Conservation (phyloP, 2,113 vertebrate species). For the Ailuropoda melanoleuca region DNA sequence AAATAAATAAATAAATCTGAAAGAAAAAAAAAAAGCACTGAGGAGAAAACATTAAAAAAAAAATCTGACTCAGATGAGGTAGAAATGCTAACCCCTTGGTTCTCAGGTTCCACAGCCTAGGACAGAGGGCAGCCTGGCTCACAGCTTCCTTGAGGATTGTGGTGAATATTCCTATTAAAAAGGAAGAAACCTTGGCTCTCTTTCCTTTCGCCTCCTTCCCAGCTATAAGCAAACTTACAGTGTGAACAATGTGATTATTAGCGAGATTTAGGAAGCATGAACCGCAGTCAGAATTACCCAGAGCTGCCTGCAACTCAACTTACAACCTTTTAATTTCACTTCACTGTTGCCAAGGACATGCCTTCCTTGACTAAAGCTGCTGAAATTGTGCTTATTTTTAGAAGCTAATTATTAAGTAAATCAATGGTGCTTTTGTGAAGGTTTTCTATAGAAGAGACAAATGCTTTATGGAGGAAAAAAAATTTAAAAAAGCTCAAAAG, state of each 20-base stretch:
- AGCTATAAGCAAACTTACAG: background rate
- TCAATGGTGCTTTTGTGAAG: conserved; percentile 67
- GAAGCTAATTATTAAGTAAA: conserved; percentile 78
- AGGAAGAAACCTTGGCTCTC: background rate
- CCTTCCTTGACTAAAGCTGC: conserved; percentile 69
- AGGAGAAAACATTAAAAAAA: background rate
- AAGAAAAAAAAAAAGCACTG: too few species aligned
- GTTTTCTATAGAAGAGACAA: conserved; percentile 53
- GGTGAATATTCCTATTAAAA: background rate
- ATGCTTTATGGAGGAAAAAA: background rate
- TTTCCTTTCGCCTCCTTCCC: background rate
- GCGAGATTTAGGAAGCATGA: background rate
- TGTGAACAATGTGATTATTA: background rate
- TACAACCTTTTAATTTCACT: conserved; percentile 53
- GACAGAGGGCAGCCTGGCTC: background rate
- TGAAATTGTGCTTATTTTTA: conserved; percentile 80
- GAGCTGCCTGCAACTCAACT: background rate
- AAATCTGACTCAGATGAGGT: background rate
- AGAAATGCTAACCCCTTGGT: background rate
- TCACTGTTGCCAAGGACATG: conserved; percentile 79
- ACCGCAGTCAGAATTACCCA: background rate
- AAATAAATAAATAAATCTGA: too few species aligned
- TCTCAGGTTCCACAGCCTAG: background rate
- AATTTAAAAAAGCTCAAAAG: background rate
- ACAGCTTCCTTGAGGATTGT: background rate